Evolutionary conservation across 2,797 vertebrate species (phyloP).

Genomic region (Acrossocheilus fasciatus): DNA sequence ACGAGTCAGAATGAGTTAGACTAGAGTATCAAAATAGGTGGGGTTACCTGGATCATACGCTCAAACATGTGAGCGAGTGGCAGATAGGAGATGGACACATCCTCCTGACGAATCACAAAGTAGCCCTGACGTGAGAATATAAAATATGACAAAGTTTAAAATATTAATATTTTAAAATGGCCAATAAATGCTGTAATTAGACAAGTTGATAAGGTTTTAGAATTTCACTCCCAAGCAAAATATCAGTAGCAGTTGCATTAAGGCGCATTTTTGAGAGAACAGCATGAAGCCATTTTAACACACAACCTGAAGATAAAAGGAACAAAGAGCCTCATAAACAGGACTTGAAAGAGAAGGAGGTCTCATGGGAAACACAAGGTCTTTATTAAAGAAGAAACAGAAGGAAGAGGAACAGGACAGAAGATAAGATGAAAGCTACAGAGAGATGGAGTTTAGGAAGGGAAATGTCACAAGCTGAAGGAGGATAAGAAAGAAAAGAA

Average conservation of each 20-base stretch:
- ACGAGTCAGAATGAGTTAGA: background rate
- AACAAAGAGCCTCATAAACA: constrained; percentile 21
- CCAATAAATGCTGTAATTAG: no score
- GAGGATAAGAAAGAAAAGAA: background rate
- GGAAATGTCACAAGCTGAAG: background rate
- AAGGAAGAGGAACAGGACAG: constrained; percentile 66
- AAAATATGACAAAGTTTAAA: constrained; percentile 42
- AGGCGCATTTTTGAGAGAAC: constrained; percentile 59
- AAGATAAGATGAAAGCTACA: constrained; percentile 61
- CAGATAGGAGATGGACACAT: constrained; percentile 86
- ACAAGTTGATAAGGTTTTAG: constrained; percentile 43
- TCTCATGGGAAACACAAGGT: constrained; percentile 35
- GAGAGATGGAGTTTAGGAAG: background rate
- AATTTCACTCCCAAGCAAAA: constrained; percentile 60
- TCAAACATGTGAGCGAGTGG: constrained; percentile 87
- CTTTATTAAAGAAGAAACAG: constrained; percentile 6
- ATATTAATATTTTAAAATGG: constrained; percentile 61
- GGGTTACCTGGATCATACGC: constrained; percentile 82
- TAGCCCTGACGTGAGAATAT: constrained; percentile 72
- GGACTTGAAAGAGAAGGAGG: constrained; percentile 11
- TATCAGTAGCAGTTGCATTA: constrained; percentile 70
- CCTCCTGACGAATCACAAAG: constrained; percentile 79
- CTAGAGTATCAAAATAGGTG: background rate
- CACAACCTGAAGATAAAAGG: constrained; percentile 69
- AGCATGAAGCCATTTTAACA: constrained; percentile 69